Percentiles rank a stretch among this genome's conserved stretches.
These are phyloP conservation scores for Amphiprion percula DNA, from an alignment of 2,113 vertebrate genomes.

Conservation along the genomic window DNA sequence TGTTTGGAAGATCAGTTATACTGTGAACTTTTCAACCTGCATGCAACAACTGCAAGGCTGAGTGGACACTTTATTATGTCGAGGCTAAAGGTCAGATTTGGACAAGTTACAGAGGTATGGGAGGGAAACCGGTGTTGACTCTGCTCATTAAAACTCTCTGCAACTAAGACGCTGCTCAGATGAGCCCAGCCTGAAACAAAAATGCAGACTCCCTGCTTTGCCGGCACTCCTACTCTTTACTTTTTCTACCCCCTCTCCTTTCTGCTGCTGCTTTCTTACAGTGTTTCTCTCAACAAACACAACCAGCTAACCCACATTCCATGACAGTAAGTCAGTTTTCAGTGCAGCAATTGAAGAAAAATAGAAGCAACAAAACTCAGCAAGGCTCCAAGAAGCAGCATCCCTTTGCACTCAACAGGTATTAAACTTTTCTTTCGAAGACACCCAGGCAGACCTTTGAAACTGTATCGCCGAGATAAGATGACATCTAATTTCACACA, in stretches of 20 bases:
- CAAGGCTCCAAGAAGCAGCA: slow-evolving; percentile 16
- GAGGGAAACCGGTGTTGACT: slow-evolving; percentile 55
- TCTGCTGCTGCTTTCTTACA: slow-evolving; percentile 51
- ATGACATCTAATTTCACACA: slow-evolving; percentile 68
- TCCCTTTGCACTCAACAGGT: background rate
- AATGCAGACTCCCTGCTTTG: slow-evolving; percentile 44
- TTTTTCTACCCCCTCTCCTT: slow-evolving; percentile 48
- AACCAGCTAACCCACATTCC: slow-evolving; percentile 85
- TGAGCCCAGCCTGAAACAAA: slow-evolving; percentile 43
- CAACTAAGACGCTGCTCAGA: slow-evolving; percentile 27
- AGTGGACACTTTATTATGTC: slow-evolving; percentile 48
- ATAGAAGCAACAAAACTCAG: slow-evolving; percentile 45
- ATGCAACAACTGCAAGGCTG: slow-evolving; percentile 13
- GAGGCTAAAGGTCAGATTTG: slow-evolving; percentile 56
- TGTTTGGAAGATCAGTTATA: slow-evolving; percentile 9
- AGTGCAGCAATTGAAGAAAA: slow-evolving; percentile 39
- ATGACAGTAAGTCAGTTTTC: slow-evolving; percentile 54
- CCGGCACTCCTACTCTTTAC: slow-evolving; percentile 63
- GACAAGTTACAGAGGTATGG: slow-evolving; percentile 43
- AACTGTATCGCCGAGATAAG: slow-evolving; percentile 60
- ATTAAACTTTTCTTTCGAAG: slow-evolving; percentile 2
- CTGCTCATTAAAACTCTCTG: slow-evolving; percentile 53
- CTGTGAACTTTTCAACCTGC: slow-evolving; percentile 60
- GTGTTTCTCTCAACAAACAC: slow-evolving; percentile 67
- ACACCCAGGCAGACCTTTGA: slow-evolving; percentile 55